Evolutionary conservation across 2,113 vertebrate genomes (phyloP).

Genomic region (Caranx melampygus): DNA sequence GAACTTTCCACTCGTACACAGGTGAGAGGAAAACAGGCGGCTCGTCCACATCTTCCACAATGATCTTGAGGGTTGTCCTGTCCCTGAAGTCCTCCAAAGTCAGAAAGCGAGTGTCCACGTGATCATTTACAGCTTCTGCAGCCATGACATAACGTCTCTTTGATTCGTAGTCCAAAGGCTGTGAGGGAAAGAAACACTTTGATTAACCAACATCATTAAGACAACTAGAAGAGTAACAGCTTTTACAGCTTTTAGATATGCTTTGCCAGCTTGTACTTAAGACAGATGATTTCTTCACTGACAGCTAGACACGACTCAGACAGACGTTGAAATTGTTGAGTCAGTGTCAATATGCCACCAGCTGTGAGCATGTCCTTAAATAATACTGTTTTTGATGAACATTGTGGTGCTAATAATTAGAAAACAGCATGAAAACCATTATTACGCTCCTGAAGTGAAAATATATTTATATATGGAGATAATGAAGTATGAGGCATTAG

Average conservation of each 20-base stretch:
- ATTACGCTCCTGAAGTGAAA: conserved; percentile 42
- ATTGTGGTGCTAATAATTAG: conserved; percentile 50
- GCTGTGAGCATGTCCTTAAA: conserved; percentile 60
- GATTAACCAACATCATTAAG: not conserved
- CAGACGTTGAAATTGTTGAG: conserved; percentile 43
- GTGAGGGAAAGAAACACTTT: conserved; percentile 25
- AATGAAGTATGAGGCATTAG: too few species aligned
- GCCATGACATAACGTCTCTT: conserved; percentile 84
- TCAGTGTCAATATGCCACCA: conserved; percentile 61
- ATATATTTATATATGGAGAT: too few species aligned
- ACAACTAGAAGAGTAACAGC: conserved; percentile 10
- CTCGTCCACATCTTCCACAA: conserved; percentile 91
- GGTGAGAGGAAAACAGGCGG: conserved; percentile 87
- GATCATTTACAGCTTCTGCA: conserved; percentile 86
- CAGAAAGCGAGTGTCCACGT: conserved; percentile 83
- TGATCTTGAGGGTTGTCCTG: conserved; percentile 87
- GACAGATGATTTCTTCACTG: not conserved
- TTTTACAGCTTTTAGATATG: conserved; percentile 14
- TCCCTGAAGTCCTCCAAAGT: conserved; percentile 82
- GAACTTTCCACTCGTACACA: conserved; percentile 86
- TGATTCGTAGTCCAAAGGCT: conserved; percentile 92
- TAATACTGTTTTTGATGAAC: conserved; percentile 54
- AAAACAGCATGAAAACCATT: conserved; percentile 68
- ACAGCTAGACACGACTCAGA: conserved; percentile 26
- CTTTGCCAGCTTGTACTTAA: conserved; percentile 16